phyloP scores from a whole-genome alignment of 2,888 invertebrate species.

The Lycaena phlaeas region DNA sequence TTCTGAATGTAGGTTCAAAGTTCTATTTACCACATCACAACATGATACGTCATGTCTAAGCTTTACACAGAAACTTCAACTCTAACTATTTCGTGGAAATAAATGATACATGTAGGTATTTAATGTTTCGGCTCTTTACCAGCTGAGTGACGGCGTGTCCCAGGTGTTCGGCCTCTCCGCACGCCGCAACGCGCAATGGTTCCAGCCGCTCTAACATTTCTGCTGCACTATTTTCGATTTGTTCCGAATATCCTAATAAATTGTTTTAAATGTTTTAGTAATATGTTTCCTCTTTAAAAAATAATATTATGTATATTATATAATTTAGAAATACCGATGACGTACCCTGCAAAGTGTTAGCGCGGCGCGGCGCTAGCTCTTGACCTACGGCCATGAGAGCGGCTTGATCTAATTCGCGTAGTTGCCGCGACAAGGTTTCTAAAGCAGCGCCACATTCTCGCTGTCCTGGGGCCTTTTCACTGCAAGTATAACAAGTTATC shows the following conservation, averaged over 20 bases:
- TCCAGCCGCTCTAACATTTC: constrained; percentile 90
- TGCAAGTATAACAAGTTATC: constrained; percentile 39
- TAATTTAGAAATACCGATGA: background rate
- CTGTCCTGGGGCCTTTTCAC: constrained; percentile 97
- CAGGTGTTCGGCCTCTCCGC: constrained; percentile 92
- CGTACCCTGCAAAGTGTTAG: constrained; percentile 78
- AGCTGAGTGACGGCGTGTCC: constrained; percentile 89
- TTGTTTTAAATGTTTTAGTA: background rate
- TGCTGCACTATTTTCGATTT: constrained; percentile 83
- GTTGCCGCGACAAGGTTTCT: constrained; percentile 81
- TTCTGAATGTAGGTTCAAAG: no score
- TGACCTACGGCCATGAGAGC: constrained; percentile 91
- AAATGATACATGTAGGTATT: no score
- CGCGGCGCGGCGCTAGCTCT: constrained; percentile 78
- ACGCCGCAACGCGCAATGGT: constrained; percentile 87
- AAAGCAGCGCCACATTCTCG: constrained; percentile 91
- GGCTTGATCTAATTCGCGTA: constrained; percentile 88
- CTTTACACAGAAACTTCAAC: no score
- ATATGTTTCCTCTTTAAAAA: background rate
- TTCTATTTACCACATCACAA: no score
- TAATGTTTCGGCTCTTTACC: constrained; percentile 41
- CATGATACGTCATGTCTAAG: no score
- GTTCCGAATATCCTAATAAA: constrained; percentile 78
- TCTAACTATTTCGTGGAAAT: no score
- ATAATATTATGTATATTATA: background rate